Conservation (phyloP, 2,888 invertebrate species). For the Drosophila diplacantha region DNA sequence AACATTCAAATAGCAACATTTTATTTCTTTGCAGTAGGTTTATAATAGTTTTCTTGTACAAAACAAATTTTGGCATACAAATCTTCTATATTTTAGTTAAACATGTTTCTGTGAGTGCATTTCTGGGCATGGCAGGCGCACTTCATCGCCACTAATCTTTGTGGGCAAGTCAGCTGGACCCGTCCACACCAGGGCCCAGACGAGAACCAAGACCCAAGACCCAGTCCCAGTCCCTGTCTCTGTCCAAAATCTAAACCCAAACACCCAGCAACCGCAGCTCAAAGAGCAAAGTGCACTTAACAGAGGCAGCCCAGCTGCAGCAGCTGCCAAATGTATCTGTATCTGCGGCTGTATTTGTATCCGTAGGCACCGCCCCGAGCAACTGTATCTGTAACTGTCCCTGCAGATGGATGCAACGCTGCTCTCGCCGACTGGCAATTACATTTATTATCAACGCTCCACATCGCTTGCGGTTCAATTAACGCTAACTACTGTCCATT, state of each 20-base stretch:
- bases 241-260: slow-evolving; percentile 2
- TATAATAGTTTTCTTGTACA: background rate
- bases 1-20: too few relatives aligned
- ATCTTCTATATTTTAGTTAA: background rate
- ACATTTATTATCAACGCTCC: slow-evolving; percentile 50
- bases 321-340: slow-evolving; percentile 39
- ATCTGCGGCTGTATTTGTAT: slow-evolving; percentile 8
- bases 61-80: background rate
- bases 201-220: slow-evolving; percentile 1
- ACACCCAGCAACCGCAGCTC: slow-evolving; percentile 33
- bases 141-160: slow-evolving; percentile 39
- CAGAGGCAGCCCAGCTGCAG: slow-evolving; percentile 49
- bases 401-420: slow-evolving; percentile 32
- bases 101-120: slow-evolving; percentile 13
- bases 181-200: background rate
- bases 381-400: slow-evolving; percentile 15
- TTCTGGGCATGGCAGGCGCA: slow-evolving; percentile 27
- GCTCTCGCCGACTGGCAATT: slow-evolving; percentile 58
- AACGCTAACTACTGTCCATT: slow-evolving; percentile 71
- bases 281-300: slow-evolving; percentile 55
- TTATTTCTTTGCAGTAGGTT: background rate
- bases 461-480: slow-evolving; percentile 71
- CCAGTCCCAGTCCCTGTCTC: slow-evolving; percentile 2
- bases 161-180: slow-evolving; percentile 23
- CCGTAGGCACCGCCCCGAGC: slow-evolving; percentile 8